Evolutionary conservation across 1,140 invertebrate species (phyloP), one percentile per base, ranked within the genome.

Genomic region (Sinella curviseta): DNA sequence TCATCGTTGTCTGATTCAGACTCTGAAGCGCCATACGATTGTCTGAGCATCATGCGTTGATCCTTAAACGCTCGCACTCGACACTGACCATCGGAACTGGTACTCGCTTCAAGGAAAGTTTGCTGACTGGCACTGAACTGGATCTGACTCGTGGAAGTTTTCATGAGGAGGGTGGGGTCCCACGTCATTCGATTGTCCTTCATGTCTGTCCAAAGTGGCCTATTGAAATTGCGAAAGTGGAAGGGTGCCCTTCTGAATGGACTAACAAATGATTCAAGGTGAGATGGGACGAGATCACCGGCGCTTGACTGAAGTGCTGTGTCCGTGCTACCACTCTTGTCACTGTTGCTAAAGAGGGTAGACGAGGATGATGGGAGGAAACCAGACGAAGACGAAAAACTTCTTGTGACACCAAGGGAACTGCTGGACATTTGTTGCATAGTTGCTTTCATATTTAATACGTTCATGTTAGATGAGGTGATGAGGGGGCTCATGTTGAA

Each of bases 1-100:
- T 86, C 86, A 26, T 86, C 85, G 76, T 84, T 85, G 74, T 86
- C 85, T 31, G 84, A 83, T 67, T 86, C 86, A 0, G 86, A 86
- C 33, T 84, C 83, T 1, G 83, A 84, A 54, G 83, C 81, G 34
- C 83, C 83, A 65, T 82, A 84, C 14, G 77, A 79, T 57, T 84
- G 81, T 31, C 81, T 65, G n/a, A 82, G 36, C 34, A 81, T 31
- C 16, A 82, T 24, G 74, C 78, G 76, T 35, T 83, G 73, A 57
- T 82, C 81, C 30, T 80, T 75, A n/a, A 76, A 76, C 35, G 82
- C 80, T 36, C 77, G 78, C 2, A 70, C 31, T 3, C 31, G 26
- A 1, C 3, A 30, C n/a, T 31, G 65, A 14, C 30, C 26, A 33
- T 33, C 31, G 26, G 3, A 14, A 30, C 12, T 33, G 4, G 65